Base-by-base conservation (phyloP, 1,140 invertebrate genomes). In the Drosophila kohkoa region DNA sequence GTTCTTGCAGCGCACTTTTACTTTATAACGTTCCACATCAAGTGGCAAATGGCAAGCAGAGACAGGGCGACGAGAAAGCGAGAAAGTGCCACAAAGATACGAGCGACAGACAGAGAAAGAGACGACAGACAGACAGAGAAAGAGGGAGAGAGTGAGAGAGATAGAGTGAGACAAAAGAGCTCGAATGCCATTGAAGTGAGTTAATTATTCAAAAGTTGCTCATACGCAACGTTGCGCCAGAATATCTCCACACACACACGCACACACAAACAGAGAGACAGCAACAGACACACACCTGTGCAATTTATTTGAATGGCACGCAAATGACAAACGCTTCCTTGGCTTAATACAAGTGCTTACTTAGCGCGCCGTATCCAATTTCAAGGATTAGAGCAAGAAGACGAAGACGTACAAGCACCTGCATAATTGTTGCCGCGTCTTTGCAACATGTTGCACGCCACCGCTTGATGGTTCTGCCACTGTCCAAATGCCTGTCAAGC, bases 131-230 rank as follows among this genome's bases (percentile, higher is more conserved):
- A 5, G 11, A 15, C 16, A 16, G n/a, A 38, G n/a, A n/a, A 11
- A 5, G 11, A 54, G 7, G 30, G 15, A 5, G 11, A 54, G 7
- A 43, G 35, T 5, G 11, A 25, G 13, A n/a, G 10, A n/a, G 15
- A 25, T 3, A 38, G 48, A 8, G 62, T 3, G 35, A 3, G 20
- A 30, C 54, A 60, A 51, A 51, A 54, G 38, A 15, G 32, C 54
- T 41, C 64, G 48, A 68, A 55, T 69, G 57, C 51, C 68, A 71
- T 58, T 75, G 60, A 75, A 75, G 68, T 75, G 67, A 77, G 75
- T 77, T 74, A 77, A 77, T 77, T 77, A 77, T 77, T 77, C 64
- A 77, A 77, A 73, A 77, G 75, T 77, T 77, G 64, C 75, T 68
- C 70, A 77, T 77, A 74, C 75, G 75, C 70, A 72, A 64, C 60